A percentile compares a stretch with the other conserved stretches of the same genome.
Evolutionary conservation across 2,797 vertebrate species (phyloP).

Genomic region (Natrix natrix): DNA sequence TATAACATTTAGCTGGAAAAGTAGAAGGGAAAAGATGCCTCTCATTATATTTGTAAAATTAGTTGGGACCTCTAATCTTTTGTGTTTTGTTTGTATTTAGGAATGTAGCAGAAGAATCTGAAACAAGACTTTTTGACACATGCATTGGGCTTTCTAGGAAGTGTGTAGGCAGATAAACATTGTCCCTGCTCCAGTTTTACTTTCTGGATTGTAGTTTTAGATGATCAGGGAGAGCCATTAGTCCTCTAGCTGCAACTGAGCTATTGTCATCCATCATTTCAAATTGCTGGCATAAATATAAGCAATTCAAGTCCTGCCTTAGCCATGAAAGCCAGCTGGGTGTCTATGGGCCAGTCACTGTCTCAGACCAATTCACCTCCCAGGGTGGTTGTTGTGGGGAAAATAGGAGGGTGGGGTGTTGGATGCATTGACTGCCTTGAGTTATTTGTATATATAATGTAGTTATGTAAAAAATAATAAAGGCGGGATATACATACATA

Average conservation of each 20-base stretch:
- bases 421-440: no score
- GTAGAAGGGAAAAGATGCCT: no score
- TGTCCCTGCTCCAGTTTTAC: background rate
- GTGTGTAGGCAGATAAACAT: background rate
- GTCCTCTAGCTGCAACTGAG: background rate
- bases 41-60: background rate
- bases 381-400: background rate
- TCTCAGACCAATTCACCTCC: background rate
- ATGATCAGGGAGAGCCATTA: background rate
- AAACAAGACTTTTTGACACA: background rate
- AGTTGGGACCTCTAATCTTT: background rate
- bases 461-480: no score
- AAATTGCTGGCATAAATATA: background rate
- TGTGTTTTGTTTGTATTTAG: background rate
- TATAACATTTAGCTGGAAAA: background rate
- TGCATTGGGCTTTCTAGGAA: background rate
- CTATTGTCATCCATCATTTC: background rate
- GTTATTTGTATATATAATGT: no score
- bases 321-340: background rate
- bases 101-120: background rate
- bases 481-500: background rate
- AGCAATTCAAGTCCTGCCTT: background rate
- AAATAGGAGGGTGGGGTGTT: background rate
- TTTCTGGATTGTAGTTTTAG: background rate
- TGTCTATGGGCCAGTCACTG: background rate